A percentile compares a stretch with the other conserved stretches of the same genome.
Evolutionary conservation across 2,888 invertebrate genomes (phyloP).

Genomic region (Hipparchia sbordonii): DNA sequence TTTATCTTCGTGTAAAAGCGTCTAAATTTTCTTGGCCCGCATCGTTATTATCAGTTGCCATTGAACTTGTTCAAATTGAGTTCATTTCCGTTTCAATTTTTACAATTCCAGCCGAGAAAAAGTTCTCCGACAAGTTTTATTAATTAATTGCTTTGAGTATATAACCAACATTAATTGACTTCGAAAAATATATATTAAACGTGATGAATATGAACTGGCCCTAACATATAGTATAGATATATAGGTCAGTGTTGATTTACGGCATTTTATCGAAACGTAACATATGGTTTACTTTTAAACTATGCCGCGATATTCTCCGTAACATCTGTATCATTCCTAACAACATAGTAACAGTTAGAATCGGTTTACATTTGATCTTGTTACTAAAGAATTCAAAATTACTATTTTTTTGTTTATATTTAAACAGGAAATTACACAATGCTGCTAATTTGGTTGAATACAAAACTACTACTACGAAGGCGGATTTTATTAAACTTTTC

Average conservation of each 20-base stretch:
- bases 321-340: constrained; percentile 44
- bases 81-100: too few species aligned
- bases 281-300: constrained; percentile 43
- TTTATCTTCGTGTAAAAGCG: constrained; percentile 7
- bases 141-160: too few species aligned
- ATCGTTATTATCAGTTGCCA: background rate
- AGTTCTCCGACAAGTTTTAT: too few species aligned
- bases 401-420: background rate
- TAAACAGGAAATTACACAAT: background rate
- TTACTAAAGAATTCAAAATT: background rate
- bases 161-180: too few species aligned
- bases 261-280: constrained; percentile 41
- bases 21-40: background rate
- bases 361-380: constrained; percentile 7
- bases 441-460: background rate
- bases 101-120: too few species aligned
- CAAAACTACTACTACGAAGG: background rate
- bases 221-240: constrained; percentile 35
- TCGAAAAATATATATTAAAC: background rate
- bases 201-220: constrained; percentile 18
- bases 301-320: constrained; percentile 40
- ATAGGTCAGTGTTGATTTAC: constrained; percentile 45
- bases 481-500: too few species aligned
- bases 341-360: constrained; percentile 39
- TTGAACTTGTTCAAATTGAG: background rate